Evolutionary conservation across 2,888 invertebrate species (phyloP).

Genomic region (Diploptera punctata): DNA sequence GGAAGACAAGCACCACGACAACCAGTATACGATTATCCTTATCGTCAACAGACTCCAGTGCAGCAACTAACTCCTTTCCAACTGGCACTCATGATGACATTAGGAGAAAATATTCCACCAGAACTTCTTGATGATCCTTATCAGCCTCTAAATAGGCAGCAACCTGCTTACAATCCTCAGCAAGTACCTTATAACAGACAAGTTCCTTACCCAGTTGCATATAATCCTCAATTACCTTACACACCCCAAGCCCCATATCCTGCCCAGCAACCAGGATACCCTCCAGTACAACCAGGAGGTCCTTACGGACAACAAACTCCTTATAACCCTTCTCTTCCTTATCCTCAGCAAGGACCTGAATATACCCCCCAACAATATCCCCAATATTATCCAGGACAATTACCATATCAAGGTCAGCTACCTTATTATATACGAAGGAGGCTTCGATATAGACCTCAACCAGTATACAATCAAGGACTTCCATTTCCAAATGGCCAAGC

Average conservation of each 20-base stretch:
- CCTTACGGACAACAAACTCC: neutral
- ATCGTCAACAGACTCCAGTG: constrained; percentile 14
- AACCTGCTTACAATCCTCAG: constrained; percentile 9
- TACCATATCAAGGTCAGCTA: neutral
- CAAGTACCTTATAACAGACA: constrained; percentile 19
- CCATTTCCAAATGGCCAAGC: neutral
- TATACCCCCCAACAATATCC: neutral
- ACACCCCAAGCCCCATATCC: neutral
- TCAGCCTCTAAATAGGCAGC: constrained; percentile 7
- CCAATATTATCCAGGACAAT: neutral
- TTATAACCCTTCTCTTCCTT: neutral
- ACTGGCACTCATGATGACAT: constrained; percentile 36
- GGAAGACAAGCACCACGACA: constrained; percentile 13
- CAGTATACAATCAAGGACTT: neutral
- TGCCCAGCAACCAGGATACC: neutral
- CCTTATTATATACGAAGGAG: constrained; percentile 28
- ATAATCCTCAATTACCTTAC: constrained; percentile 6
- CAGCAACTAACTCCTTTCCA: constrained; percentile 34
- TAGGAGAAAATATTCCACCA: constrained; percentile 38
- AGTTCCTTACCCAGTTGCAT: neutral
- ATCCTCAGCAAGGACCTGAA: neutral
- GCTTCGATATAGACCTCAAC: constrained; percentile 25
- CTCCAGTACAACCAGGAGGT: neutral
- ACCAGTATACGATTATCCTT: neutral
- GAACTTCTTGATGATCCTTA: constrained; percentile 33